These are phyloP conservation scores for Leucania comma DNA, from an alignment of 2,888 invertebrate species.

Conservation along the genomic window DNA sequence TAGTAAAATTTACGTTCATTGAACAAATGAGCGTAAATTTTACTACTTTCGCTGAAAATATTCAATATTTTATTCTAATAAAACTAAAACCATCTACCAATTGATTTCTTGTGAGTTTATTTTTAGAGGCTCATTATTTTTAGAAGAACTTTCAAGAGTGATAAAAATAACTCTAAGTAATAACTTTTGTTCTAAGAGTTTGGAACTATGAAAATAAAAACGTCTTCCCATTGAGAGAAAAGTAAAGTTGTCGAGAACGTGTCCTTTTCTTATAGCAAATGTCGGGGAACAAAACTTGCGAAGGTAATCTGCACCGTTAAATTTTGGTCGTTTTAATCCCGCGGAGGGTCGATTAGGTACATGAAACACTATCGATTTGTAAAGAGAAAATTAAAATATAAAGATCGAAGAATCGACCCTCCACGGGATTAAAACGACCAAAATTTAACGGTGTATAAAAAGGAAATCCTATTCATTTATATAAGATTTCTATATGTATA, in stretches of 20 bases:
- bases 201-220: constrained; percentile 30
- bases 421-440: too few relatives aligned
- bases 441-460: too few relatives aligned
- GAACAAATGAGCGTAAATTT: too few relatives aligned
- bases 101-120: background rate
- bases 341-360: too few relatives aligned
- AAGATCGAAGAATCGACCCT: too few relatives aligned
- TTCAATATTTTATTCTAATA: background rate
- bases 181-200: constrained; percentile 27
- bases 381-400: too few relatives aligned
- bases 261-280: constrained; percentile 2
- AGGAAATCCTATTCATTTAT: background rate
- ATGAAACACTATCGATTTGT: too few relatives aligned
- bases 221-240: constrained; percentile 3
- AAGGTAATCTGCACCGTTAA: constrained; percentile 3
- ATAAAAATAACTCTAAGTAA: constrained; percentile 23
- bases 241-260: constrained; percentile 13
- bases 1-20: too few relatives aligned
- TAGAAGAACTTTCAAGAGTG: background rate
- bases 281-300: constrained; percentile 4
- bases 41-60: background rate
- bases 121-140: constrained; percentile 4
- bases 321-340: too few relatives aligned
- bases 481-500: background rate
- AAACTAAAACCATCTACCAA: background rate